Conservation (phyloP, 2,888 invertebrate genomes). For the Ophioninae sp. region DNA sequence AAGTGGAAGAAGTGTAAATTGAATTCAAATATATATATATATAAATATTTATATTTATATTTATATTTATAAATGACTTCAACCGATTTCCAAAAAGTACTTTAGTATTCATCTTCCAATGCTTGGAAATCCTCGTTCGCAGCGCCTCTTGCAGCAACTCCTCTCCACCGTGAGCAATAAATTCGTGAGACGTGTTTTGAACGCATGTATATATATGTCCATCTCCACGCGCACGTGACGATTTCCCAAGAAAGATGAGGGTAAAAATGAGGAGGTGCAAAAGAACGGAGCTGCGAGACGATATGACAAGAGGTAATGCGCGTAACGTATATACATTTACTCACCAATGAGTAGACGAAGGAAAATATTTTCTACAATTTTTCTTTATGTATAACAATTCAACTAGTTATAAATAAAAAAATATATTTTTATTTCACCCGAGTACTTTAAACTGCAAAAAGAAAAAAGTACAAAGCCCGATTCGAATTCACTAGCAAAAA, state of each 20-base stretch:
- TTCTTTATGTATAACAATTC: too few species aligned
- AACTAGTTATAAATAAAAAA: not conserved
- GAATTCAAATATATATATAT: too few species aligned
- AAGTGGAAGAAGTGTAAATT: too few species aligned
- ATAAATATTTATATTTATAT: not conserved
- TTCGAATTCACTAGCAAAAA: too few species aligned
- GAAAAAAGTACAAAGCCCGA: too few species aligned
- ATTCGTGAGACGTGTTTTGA: slow-evolving; percentile 49
- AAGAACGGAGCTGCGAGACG: slow-evolving; percentile 6
- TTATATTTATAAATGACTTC: not conserved
- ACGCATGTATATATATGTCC: slow-evolving; percentile 16
- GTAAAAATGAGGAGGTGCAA: slow-evolving; percentile 21
- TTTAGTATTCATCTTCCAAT: slow-evolving; percentile 58
- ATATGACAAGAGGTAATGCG: not conserved
- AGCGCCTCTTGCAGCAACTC: slow-evolving; percentile 40
- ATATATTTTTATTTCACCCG: not conserved
- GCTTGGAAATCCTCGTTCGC: slow-evolving; percentile 51
- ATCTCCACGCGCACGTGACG: slow-evolving; percentile 46
- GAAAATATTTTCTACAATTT: too few species aligned
- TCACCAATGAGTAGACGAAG: too few species aligned
- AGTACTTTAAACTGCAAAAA: too few species aligned
- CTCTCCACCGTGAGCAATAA: slow-evolving; percentile 44
- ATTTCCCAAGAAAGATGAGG: slow-evolving; percentile 53
- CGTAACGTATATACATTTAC: not conserved
- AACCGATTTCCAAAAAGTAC: slow-evolving; percentile 59